A percentile compares a stretch with the other conserved stretches of the same genome.
These are phyloP conservation scores for Calliopum simillimum DNA, from an alignment of 2,888 invertebrate genomes.

Conservation along the genomic window DNA sequence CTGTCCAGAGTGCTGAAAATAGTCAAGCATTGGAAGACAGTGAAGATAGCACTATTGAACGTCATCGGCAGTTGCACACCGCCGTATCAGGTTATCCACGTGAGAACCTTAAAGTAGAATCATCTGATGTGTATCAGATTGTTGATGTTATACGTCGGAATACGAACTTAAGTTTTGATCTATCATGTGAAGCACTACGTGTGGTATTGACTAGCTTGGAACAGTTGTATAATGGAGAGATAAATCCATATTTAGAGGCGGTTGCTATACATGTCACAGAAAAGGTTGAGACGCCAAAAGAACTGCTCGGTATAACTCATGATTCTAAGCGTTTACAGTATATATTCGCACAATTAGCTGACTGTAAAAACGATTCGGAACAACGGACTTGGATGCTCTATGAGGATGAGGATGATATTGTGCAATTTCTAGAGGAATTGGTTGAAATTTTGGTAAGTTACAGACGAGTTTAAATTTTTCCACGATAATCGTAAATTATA, in stretches of 20 bases:
- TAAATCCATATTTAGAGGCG: slow-evolving; percentile 73
- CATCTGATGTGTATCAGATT: slow-evolving; percentile 76
- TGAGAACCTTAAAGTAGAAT: slow-evolving; percentile 61
- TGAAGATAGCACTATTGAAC: slow-evolving; percentile 59
- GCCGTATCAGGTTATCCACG: slow-evolving; percentile 47
- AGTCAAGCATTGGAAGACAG: slow-evolving; percentile 64
- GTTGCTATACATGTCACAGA: slow-evolving; percentile 73
- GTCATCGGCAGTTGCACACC: slow-evolving; percentile 40
- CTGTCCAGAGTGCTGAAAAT: slow-evolving; percentile 54
- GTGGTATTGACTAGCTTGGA: slow-evolving; percentile 75
- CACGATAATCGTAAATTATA: neutral
- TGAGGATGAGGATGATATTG: slow-evolving; percentile 91
- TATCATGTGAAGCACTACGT: slow-evolving; percentile 85
- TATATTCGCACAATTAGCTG: slow-evolving; percentile 85
- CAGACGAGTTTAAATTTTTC: neutral
- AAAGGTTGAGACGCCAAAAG: slow-evolving; percentile 72
- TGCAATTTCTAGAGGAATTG: slow-evolving; percentile 84
- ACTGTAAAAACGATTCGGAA: slow-evolving; percentile 94
- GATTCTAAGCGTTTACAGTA: slow-evolving; percentile 86
- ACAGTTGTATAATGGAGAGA: slow-evolving; percentile 71
- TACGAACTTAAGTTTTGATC: slow-evolving; percentile 87
- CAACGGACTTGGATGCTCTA: slow-evolving; percentile 96
- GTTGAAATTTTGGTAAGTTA: slow-evolving; percentile 81
- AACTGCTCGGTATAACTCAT: slow-evolving; percentile 79
- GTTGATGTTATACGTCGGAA: slow-evolving; percentile 84